Conservation (phyloP, 2,113 vertebrate species). For the Onychostoma macrolepis region DNA sequence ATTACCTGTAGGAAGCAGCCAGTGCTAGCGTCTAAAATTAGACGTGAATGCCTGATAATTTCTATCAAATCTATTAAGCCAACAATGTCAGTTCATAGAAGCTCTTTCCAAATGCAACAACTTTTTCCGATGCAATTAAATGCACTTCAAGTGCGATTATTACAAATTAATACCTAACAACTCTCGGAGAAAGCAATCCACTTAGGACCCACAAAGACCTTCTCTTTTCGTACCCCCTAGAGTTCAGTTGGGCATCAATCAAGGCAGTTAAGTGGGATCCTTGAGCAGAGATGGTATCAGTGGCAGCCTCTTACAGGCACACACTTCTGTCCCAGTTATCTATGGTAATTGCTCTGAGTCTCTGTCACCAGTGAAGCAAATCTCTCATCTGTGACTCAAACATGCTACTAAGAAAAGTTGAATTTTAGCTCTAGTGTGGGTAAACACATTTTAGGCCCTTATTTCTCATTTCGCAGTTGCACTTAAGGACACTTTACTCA, state of each 20-base stretch:
- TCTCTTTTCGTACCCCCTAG: constrained; percentile 45
- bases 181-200: constrained; percentile 56
- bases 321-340: constrained; percentile 79
- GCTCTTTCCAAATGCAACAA: background rate
- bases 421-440: constrained; percentile 6
- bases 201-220: constrained; percentile 59
- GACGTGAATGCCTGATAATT: background rate
- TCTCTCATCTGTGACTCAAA: constrained; percentile 34
- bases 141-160: constrained; percentile 8
- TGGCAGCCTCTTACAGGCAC: constrained; percentile 68
- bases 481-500: background rate
- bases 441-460: constrained; percentile 10
- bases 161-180: constrained; percentile 67
- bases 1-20: constrained; percentile 1
- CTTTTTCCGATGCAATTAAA: constrained; percentile 9
- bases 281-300: constrained; percentile 80
- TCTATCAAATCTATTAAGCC: background rate
- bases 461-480: background rate
- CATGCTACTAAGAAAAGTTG: constrained; percentile 39
- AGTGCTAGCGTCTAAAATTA: background rate
- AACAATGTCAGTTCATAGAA: background rate
- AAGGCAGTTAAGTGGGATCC: constrained; percentile 76
- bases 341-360: constrained; percentile 59
- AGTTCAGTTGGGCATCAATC: constrained; percentile 76
- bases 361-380: constrained; percentile 45